A percentile compares a stretch with the other conserved stretches of the same genome.
Evolutionary conservation across 2,888 invertebrate genomes (phyloP).

Genomic region (Sesia bembeciformis): DNA sequence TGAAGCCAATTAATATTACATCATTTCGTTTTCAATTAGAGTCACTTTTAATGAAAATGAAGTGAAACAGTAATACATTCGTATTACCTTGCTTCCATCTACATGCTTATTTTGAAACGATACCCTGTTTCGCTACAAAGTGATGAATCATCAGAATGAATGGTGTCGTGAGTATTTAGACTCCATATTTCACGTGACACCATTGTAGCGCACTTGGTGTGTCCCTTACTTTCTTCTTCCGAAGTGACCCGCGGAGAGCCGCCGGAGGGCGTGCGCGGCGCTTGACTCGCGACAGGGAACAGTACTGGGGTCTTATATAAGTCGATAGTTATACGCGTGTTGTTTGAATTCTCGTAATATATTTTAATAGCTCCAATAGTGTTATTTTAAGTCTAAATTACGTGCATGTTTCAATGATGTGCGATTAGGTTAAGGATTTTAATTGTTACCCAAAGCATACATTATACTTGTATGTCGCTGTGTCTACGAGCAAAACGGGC

Average conservation of each 20-base stretch:
- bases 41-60: too few species aligned
- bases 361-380: slow-evolving; percentile 50
- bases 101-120: slow-evolving; percentile 21
- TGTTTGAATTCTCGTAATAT: slow-evolving; percentile 74
- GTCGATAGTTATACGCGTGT: slow-evolving; percentile 56
- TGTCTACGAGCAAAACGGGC: slow-evolving; percentile 18
- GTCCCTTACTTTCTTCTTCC: neutral
- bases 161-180: too few species aligned
- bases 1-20: too few species aligned
- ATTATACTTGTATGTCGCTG: slow-evolving; percentile 37
- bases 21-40: too few species aligned
- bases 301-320: slow-evolving; percentile 55
- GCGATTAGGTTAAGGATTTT: slow-evolving; percentile 59
- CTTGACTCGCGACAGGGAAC: slow-evolving; percentile 44
- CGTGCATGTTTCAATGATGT: slow-evolving; percentile 63
- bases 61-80: too few species aligned
- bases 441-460: slow-evolving; percentile 67
- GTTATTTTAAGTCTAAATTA: slow-evolving; percentile 50
- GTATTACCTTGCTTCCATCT: too few species aligned
- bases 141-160: too few species aligned
- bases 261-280: slow-evolving; percentile 2
- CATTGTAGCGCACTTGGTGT: too few species aligned
- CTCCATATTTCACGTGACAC: too few species aligned
- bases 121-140: slow-evolving; percentile 26
- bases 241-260: slow-evolving; percentile 23